Conservation (phyloP, 1,140 invertebrate genomes). For the Heliothis subflexa region DNA sequence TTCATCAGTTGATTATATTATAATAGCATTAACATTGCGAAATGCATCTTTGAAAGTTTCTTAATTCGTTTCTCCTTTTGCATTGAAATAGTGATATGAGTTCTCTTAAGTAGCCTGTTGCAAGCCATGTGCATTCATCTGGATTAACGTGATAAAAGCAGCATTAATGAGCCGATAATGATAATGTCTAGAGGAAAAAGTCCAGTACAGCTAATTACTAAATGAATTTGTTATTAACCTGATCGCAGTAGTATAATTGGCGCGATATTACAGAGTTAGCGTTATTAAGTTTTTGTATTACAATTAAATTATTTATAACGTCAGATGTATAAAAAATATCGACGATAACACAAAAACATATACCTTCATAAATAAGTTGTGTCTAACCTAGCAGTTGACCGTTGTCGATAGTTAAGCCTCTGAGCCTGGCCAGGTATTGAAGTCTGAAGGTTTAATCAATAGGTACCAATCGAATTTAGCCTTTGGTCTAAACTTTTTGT, state of each 20-base stretch:
- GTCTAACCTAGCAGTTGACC: not conserved
- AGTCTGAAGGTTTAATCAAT: conserved; percentile 34
- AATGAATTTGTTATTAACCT: conserved; percentile 5
- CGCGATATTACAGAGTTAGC: not conserved
- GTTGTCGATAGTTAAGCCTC: not conserved
- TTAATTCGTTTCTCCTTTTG: not conserved
- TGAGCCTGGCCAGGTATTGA: not conserved
- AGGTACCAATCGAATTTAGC: conserved; percentile 17
- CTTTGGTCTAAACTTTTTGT: conserved; percentile 21
- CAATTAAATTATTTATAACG: conserved; percentile 26
- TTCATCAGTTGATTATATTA: conserved; percentile 32
- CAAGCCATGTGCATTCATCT: conserved; percentile 17
- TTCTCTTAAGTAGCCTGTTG: not conserved
- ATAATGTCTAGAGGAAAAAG: conserved; percentile 6
- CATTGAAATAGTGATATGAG: conserved; percentile 9
- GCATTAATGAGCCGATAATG: conserved; percentile 2
- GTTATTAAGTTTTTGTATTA: conserved; percentile 4
- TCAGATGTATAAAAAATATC: not conserved
- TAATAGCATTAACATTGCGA: conserved; percentile 31
- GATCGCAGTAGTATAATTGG: not conserved
- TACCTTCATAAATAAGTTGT: conserved; percentile 3
- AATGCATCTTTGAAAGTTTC: conserved; percentile 21
- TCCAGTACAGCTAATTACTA: conserved; percentile 15
- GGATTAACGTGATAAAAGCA: conserved; percentile 1
- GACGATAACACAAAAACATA: not conserved